Percentiles rank a stretch among this genome's conserved stretches.
Evolutionary conservation across 2,888 invertebrate species (phyloP).

Genomic region (Diloba caeruleocephala): DNA sequence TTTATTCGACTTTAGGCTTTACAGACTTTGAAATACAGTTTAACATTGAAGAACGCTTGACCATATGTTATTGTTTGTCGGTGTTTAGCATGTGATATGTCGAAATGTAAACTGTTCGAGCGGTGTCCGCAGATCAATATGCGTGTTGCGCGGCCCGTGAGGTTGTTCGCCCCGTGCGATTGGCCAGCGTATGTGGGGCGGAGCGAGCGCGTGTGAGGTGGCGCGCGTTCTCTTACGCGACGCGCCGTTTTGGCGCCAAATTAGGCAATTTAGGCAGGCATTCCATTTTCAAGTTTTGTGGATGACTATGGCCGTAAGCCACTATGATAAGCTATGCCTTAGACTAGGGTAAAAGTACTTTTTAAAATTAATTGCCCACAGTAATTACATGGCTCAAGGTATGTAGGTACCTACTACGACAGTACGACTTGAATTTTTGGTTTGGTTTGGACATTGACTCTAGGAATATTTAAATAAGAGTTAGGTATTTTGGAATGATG

Average conservation of each 20-base stretch:
- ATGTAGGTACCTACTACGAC: conserved; percentile 8
- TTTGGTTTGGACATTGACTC: too few species aligned
- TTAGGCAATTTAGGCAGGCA: conserved; percentile 64
- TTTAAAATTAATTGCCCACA: conserved; percentile 44
- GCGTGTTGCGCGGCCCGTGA: conserved; percentile 81
- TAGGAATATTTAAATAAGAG: too few species aligned
- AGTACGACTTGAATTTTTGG: conserved; percentile 36
- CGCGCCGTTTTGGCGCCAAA: conserved; percentile 84
- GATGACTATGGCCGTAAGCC: conserved; percentile 44
- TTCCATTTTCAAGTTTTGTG: conserved; percentile 70
- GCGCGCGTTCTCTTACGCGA: conserved; percentile 74
- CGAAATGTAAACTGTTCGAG: conserved; percentile 87
- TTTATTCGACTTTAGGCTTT: conserved; percentile 50
- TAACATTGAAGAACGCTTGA: conserved; percentile 40
- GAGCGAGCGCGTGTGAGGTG: conserved; percentile 79
- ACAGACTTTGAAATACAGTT: conserved; percentile 6
- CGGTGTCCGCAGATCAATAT: conserved; percentile 89
- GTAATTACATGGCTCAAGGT: too few species aligned
- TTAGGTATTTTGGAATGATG: too few species aligned
- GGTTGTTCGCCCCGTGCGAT: conserved; percentile 83
- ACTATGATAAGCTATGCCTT: conserved; percentile 54
- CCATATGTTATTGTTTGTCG: conserved; percentile 86
- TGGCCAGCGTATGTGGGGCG: conserved; percentile 85
- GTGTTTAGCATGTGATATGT: conserved; percentile 88
- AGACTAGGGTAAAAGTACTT: conserved; percentile 44